Evolutionary conservation across 2,888 invertebrate species (phyloP).

Genomic region (Lypha dubia): DNA sequence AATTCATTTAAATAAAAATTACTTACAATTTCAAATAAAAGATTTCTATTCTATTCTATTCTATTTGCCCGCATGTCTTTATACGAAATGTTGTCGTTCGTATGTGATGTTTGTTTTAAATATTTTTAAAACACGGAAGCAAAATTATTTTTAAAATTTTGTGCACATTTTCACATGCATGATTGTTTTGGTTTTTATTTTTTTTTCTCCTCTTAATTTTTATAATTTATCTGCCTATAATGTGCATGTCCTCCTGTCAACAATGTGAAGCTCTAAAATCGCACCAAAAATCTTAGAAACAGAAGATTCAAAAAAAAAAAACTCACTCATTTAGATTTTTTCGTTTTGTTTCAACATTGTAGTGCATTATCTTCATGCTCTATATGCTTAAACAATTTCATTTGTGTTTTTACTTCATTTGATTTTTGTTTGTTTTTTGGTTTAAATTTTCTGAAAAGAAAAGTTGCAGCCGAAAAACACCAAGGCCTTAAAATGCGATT

Average conservation of each 20-base stretch:
- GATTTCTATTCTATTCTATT: too few species aligned
- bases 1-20: too few species aligned
- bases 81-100: neutral
- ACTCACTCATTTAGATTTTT: neutral
- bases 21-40: too few species aligned
- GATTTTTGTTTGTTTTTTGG: constrained; percentile 24
- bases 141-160: constrained; percentile 46
- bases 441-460: constrained; percentile 56
- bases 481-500: neutral
- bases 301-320: constrained; percentile 3
- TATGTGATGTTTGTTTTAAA: neutral
- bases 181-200: constrained; percentile 4
- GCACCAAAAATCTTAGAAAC: constrained; percentile 20
- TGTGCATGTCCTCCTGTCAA: constrained; percentile 66
- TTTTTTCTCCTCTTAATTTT: constrained; percentile 24
- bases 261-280: constrained; percentile 56
- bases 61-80: neutral
- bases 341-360: constrained; percentile 54
- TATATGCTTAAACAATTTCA: constrained; percentile 64
- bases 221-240: constrained; percentile 65
- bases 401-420: constrained; percentile 64
- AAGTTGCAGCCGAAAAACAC: constrained; percentile 31
- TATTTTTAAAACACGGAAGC: constrained; percentile 67
- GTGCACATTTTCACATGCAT: constrained; percentile 18
- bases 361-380: constrained; percentile 69